phyloP scores from a whole-genome alignment of 2,113 vertebrate species.

The Narcine bancroftii region DNA sequence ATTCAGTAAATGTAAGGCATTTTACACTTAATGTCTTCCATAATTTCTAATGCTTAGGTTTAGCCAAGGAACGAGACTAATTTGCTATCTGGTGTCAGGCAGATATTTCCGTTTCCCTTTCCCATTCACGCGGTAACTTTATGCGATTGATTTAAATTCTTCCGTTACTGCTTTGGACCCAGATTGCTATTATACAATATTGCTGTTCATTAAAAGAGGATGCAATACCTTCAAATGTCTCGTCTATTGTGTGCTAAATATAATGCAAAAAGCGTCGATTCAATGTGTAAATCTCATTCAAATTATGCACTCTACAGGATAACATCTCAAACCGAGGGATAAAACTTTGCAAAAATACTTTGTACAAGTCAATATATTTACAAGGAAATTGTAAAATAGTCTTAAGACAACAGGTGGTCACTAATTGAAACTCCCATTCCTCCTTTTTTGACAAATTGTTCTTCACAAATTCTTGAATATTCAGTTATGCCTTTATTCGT shows the following conservation, averaged over 20 bases:
- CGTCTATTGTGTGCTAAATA: neutral
- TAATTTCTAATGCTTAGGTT: neutral
- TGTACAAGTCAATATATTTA: neutral
- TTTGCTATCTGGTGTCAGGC: neutral
- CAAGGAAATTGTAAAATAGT: neutral
- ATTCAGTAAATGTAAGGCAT: neutral
- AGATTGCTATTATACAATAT: neutral
- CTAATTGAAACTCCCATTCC: neutral
- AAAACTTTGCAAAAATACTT: neutral
- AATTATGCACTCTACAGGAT: neutral
- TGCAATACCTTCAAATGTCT: neutral
- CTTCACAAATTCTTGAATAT: neutral
- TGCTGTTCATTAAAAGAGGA: conserved; percentile 29
- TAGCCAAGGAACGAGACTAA: neutral
- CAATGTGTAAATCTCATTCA: neutral
- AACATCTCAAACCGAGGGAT: neutral
- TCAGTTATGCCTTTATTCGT: neutral
- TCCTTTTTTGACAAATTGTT: neutral
- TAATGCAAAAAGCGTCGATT: neutral
- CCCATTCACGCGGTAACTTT: neutral
- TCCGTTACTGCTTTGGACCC: neutral
- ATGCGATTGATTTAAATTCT: neutral
- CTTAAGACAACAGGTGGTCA: neutral
- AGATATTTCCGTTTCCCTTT: neutral
- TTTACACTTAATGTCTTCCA: neutral